Base-by-base conservation (phyloP, 35 echinoderm and acorn worm genomes). In the Strongylocentrotus purpuratus region DNA sequence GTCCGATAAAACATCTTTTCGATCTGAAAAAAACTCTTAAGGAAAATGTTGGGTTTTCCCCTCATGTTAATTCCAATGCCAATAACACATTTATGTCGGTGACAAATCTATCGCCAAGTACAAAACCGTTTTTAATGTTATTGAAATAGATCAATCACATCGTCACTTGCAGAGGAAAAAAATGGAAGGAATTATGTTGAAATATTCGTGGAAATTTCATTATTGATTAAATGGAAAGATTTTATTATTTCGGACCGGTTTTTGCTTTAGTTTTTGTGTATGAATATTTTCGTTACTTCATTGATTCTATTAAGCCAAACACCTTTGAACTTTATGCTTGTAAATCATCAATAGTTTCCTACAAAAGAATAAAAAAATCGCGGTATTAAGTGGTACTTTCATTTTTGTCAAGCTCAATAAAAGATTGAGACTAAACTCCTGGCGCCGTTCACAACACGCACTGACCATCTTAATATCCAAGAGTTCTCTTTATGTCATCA, bases 321-420 rank as follows among this genome's bases (percentile, higher is more conserved):
- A 78, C 22, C 65, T 78, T 31, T n/a, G 28, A 78, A 4, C 65
- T n/a, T 78, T 4, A 78, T n/a, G 25, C 65, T 78, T 78, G 25
- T 78, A 78, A 78, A 78, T 78, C 25, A 28, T n/a, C 65, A 78
- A 78, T 0, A 78, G 65, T 78, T 78, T 78, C 25, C 65, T n/a
- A 22, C 22, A n/a, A 78, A 28, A 28, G 20, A 28, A 78, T 78
- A 78, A n/a, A 78, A 78, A n/a, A 78, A 78, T 78, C 22, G 28
- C 65, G 65, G 22, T 28, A 78, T n/a, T 78, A 78, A 78, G 65
- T 78, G 65, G 65, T 78, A 28, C 65, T 28, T 78, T 78, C 25
- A 78, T 78, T 78, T 28, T 78, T 78, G 65, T n/a, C 65, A 78
- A 78, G 65, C 65, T 22, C 65, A 78, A 78, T 78, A 78, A 78